phyloP scores from a whole-genome alignment of 2,797 vertebrate genomes.

The Cossypha heuglini region DNA sequence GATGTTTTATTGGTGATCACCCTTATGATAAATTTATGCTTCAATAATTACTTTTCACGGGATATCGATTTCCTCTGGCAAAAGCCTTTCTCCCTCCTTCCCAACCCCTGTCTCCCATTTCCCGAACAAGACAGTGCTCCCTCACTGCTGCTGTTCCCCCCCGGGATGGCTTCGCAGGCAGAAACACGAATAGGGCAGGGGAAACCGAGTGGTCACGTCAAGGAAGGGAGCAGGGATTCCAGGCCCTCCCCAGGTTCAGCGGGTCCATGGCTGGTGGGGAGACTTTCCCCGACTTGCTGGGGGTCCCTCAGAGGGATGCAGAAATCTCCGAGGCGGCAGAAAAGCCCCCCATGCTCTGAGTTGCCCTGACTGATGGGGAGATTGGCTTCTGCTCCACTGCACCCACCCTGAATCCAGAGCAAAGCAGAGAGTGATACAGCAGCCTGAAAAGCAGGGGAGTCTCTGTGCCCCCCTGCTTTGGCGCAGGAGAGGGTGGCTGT shows the following conservation, averaged over 20 bases:
- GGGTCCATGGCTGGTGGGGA: fast-evolving
- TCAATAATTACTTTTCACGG: constrained; percentile 75
- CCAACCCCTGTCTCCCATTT: constrained; percentile 1
- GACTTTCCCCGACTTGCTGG: fast-evolving
- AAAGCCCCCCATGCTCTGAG: fast-evolving
- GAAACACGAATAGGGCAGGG: neutral
- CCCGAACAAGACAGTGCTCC: neutral
- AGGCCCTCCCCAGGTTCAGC: neutral
- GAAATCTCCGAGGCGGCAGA: neutral
- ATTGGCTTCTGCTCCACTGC: neutral
- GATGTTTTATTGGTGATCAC: constrained; percentile 78
- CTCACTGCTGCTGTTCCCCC: fast-evolving
- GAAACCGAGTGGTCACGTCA: fast-evolving
- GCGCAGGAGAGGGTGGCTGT: neutral
- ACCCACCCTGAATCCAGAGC: neutral
- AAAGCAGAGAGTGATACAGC: neutral
- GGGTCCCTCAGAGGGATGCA: neutral
- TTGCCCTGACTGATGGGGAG: neutral
- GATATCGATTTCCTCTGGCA: constrained; percentile 70
- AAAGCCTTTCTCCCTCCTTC: constrained; percentile 44
- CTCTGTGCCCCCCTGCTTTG: neutral
- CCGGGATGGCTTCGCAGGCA: fast-evolving
- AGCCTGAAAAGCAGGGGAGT: neutral
- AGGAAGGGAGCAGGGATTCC: neutral
- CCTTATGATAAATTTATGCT: constrained; percentile 79